phyloP scores from a whole-genome alignment of 2,113 vertebrate genomes.

The Xenotilapia caudafasciata region DNA sequence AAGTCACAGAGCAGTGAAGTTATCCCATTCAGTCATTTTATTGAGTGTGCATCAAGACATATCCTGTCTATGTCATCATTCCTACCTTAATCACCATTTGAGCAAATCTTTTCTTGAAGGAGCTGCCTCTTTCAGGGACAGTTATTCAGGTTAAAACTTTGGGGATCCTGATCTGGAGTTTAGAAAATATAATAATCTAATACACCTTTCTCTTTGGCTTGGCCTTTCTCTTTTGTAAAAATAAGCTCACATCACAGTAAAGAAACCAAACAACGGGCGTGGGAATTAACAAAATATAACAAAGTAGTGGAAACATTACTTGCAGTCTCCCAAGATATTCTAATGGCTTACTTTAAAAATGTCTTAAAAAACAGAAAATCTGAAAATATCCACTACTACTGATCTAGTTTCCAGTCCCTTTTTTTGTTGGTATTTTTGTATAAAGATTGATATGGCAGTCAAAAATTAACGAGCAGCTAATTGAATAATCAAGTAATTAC shows the following conservation, averaged over 20 bases:
- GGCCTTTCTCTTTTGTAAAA: background rate
- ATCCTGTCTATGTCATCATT: background rate
- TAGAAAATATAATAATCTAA: background rate
- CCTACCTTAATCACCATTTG: background rate
- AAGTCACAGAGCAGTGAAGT: background rate
- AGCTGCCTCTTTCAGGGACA: background rate
- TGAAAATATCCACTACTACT: background rate
- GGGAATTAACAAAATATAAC: background rate
- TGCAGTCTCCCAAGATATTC: background rate
- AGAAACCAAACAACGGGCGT: rapidly evolving
- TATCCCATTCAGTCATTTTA: background rate
- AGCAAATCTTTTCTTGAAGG: background rate
- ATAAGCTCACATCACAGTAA: background rate
- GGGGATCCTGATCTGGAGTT: background rate
- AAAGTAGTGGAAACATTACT: background rate
- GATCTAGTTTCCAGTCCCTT: background rate
- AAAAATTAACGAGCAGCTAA: background rate
- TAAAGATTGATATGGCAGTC: background rate
- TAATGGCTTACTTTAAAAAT: background rate
- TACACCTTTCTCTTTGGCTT: background rate
- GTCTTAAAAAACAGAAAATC: background rate
- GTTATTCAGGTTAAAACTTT: background rate
- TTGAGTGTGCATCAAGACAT: background rate
- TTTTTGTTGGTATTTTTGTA: background rate
- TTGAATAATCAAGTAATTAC: background rate